Conservation (phyloP, 2,888 invertebrate species). For the Euplexia lucipara region DNA sequence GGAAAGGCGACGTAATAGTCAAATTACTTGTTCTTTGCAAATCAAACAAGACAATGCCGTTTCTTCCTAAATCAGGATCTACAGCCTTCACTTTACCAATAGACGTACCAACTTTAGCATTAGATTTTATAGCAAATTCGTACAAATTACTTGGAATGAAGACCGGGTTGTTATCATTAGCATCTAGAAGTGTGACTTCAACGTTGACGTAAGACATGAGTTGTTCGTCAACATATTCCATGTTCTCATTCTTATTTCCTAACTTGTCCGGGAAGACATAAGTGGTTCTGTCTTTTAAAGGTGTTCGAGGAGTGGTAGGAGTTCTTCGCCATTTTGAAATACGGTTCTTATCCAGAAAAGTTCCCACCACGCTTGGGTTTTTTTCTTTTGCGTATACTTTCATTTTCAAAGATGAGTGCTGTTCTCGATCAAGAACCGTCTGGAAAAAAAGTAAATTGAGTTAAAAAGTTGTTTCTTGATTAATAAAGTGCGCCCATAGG, state of each 20-base stretch:
- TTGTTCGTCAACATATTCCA: conserved; percentile 85
- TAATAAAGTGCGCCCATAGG: too few relatives aligned
- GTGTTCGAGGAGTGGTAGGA: conserved; percentile 72
- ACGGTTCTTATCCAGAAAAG: conserved; percentile 82
- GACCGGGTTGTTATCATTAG: conserved; percentile 97
- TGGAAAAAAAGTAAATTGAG: conserved; percentile 74
- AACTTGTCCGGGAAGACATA: conserved; percentile 87
- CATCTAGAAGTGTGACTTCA: conserved; percentile 96
- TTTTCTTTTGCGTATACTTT: conserved; percentile 95
- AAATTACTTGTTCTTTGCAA: conserved; percentile 93
- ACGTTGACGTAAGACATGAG: conserved; percentile 92
- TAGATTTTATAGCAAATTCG: conserved; percentile 93
- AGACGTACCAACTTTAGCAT: conserved; percentile 93
- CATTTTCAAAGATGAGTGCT: conserved; percentile 93
- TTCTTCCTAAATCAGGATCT: conserved; percentile 95
- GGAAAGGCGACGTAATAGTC: conserved; percentile 93
- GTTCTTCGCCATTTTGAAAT: conserved; percentile 83
- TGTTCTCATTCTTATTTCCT: conserved; percentile 82
- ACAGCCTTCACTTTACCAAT: conserved; percentile 95
- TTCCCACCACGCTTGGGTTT: conserved; percentile 92
- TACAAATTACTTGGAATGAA: conserved; percentile 96
- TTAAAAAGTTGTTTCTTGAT: too few relatives aligned
- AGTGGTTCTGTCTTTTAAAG: conserved; percentile 83
- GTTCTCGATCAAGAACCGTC: conserved; percentile 95
- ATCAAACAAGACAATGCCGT: conserved; percentile 94